phyloP scores from a whole-genome alignment of 2,113 vertebrate genomes.

The Paratilapia polleni region DNA sequence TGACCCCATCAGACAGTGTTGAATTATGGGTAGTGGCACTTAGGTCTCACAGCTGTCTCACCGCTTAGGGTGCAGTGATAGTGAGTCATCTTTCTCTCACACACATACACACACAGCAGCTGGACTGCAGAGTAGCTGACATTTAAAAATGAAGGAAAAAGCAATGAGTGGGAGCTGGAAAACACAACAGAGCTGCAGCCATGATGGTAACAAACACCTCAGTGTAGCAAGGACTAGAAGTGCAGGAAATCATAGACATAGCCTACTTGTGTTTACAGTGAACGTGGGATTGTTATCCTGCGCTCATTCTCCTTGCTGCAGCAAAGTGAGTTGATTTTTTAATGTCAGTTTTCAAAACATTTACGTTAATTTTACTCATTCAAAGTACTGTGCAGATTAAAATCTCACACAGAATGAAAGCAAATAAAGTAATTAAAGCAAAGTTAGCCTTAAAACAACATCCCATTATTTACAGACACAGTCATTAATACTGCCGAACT shows the following conservation, averaged over 20 bases:
- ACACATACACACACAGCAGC: constrained; percentile 32
- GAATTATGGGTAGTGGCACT: constrained; percentile 73
- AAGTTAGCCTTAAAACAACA: neutral
- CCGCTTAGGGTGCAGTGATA: constrained; percentile 42
- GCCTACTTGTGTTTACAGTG: neutral
- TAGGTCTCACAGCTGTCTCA: constrained; percentile 53
- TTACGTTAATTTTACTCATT: neutral
- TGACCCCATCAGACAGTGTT: constrained; percentile 62
- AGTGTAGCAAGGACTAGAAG: neutral
- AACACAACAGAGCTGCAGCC: constrained; percentile 4
- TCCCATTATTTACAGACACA: neutral
- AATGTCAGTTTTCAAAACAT: neutral
- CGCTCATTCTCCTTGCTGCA: neutral
- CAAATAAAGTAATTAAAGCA: neutral
- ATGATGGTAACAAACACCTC: neutral
- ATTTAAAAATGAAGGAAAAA: constrained; percentile 47
- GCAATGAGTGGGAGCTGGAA: constrained; percentile 15
- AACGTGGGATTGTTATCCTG: neutral
- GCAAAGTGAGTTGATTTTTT: neutral
- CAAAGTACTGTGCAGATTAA: neutral
- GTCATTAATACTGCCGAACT: neutral
- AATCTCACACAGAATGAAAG: neutral
- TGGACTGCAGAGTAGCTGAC: constrained; percentile 61
- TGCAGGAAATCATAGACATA: neutral
- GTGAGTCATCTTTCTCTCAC: constrained; percentile 63